A percentile compares a stretch with the other conserved stretches of the same genome.
phyloP scores from a whole-genome alignment of 2,113 vertebrate genomes.

The Calidris pygmaea region DNA sequence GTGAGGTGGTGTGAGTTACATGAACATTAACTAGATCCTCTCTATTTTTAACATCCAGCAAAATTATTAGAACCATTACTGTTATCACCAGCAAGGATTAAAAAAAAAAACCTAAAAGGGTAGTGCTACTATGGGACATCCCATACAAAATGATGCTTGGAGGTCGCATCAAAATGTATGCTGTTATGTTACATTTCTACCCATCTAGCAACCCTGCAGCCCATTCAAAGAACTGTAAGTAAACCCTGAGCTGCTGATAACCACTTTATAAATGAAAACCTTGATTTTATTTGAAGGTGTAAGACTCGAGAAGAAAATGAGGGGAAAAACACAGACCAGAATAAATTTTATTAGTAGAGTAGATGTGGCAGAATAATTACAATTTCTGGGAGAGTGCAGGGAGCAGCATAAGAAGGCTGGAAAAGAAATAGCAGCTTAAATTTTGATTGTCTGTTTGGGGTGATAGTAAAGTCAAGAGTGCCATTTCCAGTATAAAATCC shows the following conservation, averaged over 20 bases:
- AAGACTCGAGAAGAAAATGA: not conserved
- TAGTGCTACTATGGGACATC: not conserved
- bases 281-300: conserved; percentile 11
- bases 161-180: not conserved
- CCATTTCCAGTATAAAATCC: conserved; percentile 54
- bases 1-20: not conserved
- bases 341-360: conserved; percentile 2
- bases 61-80: not conserved
- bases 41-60: not conserved
- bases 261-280: not conserved
- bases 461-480: conserved; percentile 49
- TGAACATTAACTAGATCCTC: not conserved
- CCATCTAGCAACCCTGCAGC: not conserved
- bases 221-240: not conserved
- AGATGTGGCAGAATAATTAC: conserved; percentile 34
- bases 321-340: not conserved
- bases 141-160: not conserved
- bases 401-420: not conserved
- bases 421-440: conserved; percentile 55
- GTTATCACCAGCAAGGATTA: not conserved
- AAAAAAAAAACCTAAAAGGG: not conserved
- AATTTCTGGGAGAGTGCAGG: not conserved
- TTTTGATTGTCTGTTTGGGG: conserved; percentile 49
- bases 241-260: conserved; percentile 1
- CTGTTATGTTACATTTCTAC: not conserved